Evolutionary conservation across 2,888 invertebrate genomes (phyloP), one percentile per base, ranked within the genome.

Genomic region (Lasioglossum calceatum): DNA sequence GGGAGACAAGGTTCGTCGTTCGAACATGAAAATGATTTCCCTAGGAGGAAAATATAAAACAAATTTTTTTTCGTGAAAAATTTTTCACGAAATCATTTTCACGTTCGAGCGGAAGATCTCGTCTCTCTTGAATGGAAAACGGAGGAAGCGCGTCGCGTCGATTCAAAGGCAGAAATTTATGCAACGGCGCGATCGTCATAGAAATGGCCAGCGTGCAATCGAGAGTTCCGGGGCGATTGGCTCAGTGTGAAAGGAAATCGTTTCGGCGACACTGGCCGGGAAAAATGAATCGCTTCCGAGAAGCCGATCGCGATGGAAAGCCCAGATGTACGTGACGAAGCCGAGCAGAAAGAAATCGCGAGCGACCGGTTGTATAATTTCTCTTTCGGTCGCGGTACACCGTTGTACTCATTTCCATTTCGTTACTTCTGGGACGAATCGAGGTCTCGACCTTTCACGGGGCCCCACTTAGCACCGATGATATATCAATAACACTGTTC

Each of bases 291-390:
- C 54, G 61, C 50, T 79, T 76, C 83, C 42, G 76, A 73, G 70
- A 81, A 74, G 70, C 32, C 54, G 47, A 80, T 74, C 70, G 78
- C 79, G 79, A 81, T 88, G 81, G 85, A 87, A 89, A 87, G 77
- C 83, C 61, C 72, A 85, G 77, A 85, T 75, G 82, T 81, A 81
- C 84, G 85, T 75, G 84, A 78, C 77, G 78, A 67, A 82, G 88
- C 82, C 70, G 67, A 47, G 77, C 70, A 77, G 64, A 79, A 86
- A 82, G 82, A 87, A 83, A 80, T 79, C 71, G 77, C 64, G 74
- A 23, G 5, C 67, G 72, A 27, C 32, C 75, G 77, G 64, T 90
- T 84, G 84, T 90, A 82, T 81, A 88, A 90, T 89, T 89, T 89
- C 88, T 81, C 89, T 79, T 87, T 85, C 77, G 78, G 42, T 84